Percentiles rank a stretch among this genome's conserved stretches.
Conservation (phyloP, 37 sponge, comb jelly and placozoan genomes). For the Halisarca cf. caerulea region DNA sequence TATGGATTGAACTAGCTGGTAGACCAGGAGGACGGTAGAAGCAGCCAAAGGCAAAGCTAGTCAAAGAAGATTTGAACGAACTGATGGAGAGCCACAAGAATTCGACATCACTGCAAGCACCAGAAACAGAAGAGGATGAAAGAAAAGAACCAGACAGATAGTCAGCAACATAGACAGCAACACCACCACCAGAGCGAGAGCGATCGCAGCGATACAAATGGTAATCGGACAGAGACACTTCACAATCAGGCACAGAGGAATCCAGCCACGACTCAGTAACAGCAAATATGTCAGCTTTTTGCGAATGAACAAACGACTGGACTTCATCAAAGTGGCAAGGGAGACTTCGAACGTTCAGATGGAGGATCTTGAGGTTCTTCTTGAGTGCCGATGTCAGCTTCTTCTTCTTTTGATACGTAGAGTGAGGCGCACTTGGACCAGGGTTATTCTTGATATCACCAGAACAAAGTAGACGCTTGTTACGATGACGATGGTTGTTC, state of each 20-base stretch:
- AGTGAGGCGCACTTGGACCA: neutral
- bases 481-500: neutral
- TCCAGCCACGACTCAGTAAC: neutral
- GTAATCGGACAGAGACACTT: neutral
- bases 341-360: neutral
- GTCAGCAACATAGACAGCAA: neutral
- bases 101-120: too few species aligned
- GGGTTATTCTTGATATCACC: neutral
- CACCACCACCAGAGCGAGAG: neutral
- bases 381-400: neutral
- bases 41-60: too few species aligned
- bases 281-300: neutral
- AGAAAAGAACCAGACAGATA: neutral
- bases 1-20: too few species aligned
- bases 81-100: too few species aligned
- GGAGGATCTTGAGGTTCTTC: neutral
- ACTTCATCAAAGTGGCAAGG: neutral
- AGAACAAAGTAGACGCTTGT: neutral
- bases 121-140: neutral
- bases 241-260: neutral
- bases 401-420: neutral
- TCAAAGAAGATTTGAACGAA: too few species aligned
- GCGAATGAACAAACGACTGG: too few species aligned
- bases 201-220: neutral
- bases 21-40: too few species aligned